phyloP scores from a whole-genome alignment of 2,888 invertebrate species.

The Dicranocentrus wangi region DNA sequence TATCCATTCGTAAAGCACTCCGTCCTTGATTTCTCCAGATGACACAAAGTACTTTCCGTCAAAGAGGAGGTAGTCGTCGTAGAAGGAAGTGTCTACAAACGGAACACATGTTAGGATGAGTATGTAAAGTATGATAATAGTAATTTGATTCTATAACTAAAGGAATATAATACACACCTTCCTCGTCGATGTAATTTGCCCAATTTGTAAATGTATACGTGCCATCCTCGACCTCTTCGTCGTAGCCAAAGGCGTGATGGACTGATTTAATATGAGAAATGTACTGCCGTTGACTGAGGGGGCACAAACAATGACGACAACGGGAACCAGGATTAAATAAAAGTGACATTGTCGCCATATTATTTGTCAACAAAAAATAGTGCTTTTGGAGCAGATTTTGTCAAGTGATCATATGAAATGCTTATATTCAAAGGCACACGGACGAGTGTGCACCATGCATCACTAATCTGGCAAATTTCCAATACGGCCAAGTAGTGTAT shows the following conservation, averaged over 20 bases:
- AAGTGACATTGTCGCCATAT: neutral
- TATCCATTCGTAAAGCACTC: slow-evolving; percentile 49
- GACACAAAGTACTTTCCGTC: slow-evolving; percentile 56
- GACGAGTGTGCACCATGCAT: too few species aligned
- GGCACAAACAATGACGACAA: slow-evolving; percentile 51
- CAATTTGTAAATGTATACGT: slow-evolving; percentile 48
- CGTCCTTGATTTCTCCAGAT: slow-evolving; percentile 48
- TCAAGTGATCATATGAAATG: too few species aligned
- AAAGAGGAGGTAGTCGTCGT: slow-evolving; percentile 43
- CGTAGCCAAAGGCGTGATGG: slow-evolving; percentile 53
- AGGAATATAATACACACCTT: too few species aligned
- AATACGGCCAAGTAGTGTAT: too few species aligned
- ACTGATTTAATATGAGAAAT: slow-evolving; percentile 47
- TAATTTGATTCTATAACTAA: too few species aligned
- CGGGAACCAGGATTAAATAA: slow-evolving; percentile 39
- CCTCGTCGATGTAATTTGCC: slow-evolving; percentile 52
- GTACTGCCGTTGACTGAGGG: slow-evolving; percentile 45
- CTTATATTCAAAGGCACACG: too few species aligned
- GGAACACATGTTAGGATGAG: too few species aligned
- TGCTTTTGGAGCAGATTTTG: too few species aligned
- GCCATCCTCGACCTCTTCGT: slow-evolving; percentile 36
- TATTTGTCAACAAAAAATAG: too few species aligned
- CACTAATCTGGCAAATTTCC: too few species aligned
- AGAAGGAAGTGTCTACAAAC: slow-evolving; percentile 43
- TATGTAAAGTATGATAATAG: too few species aligned